Evolutionary conservation across 2,113 vertebrate species (phyloP), one percentile per base, ranked within the genome.

Genomic region (Platichthys flesus): DNA sequence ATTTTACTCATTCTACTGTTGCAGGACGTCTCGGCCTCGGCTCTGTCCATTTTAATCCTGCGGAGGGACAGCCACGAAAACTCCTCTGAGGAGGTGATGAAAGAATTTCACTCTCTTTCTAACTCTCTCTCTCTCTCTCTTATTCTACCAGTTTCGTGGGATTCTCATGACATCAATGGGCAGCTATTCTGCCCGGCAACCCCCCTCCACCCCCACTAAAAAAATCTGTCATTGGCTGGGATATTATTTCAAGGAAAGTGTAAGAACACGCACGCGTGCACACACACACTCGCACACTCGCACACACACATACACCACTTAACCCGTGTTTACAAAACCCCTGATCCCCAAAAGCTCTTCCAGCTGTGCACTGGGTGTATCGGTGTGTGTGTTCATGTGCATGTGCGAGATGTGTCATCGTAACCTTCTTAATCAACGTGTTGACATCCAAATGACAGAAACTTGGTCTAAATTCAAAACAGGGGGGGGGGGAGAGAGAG

Each of bases 91-190:
- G 10, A 3, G 9, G 40, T 42, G 40, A 42, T 42, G 40, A 42
- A 42, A 42, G 40, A 42, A 42, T 13, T 37, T 37, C 0, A 37
- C 35, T 45, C 42, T 14, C 14, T 45, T 9, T 14, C 42, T 23
- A 3, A 9, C 37, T 0, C 40, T 23, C 28, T 12, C 5, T 0
- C 3, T 62, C 40, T 23, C 26, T 47, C 15, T 42, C 55, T 66
- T n/a, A 31, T 35, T 55, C 23, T 14, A 16, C 67, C 81, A 40
- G 51, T 67, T 67, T 63, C 69, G 40, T 76, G 71, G 78, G 62
- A 81, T 90, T 94, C 91, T 89, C 91, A 94, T 94, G 91, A 95
- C 91, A 91, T 94, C 92, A 94, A 71, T 72, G 78, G 56, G 66
- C 85, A 94, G 90, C 78, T 85, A 94, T 94, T 92, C 82, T 84